These are phyloP conservation scores for Acanthosoma haemorrhoidale DNA, from an alignment of 2,888 invertebrate species.

Conservation along the genomic window DNA sequence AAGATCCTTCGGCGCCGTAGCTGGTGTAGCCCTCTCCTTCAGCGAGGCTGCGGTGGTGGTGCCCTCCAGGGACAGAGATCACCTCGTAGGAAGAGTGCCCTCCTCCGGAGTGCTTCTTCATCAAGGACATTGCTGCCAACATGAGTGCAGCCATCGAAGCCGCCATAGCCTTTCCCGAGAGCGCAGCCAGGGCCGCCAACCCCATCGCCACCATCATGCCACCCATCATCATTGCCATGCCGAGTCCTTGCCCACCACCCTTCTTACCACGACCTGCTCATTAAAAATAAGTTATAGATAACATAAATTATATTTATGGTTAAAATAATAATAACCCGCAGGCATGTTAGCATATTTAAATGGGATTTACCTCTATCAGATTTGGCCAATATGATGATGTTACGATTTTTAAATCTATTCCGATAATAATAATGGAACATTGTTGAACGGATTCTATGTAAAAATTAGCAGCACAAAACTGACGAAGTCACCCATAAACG, in stretches of 20 bases:
- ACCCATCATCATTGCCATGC: conserved; percentile 40
- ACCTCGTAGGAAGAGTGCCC: conserved; percentile 35
- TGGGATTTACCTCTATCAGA: too few species aligned
- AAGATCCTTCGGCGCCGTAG: background rate
- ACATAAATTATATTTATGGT: too few species aligned
- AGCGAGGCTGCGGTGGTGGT: conserved; percentile 23
- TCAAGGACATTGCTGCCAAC: conserved; percentile 39
- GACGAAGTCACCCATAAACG: too few species aligned
- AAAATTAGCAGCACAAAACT: too few species aligned
- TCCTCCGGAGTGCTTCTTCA: conserved; percentile 32
- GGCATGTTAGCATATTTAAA: too few species aligned
- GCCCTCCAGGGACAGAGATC: conserved; percentile 28
- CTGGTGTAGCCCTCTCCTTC: too few species aligned
- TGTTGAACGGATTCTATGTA: too few species aligned
- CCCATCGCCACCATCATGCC: conserved; percentile 41
- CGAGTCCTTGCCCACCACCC: conserved; percentile 24
- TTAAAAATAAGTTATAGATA: background rate
- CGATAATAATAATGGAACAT: too few species aligned
- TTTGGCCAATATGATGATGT: too few species aligned
- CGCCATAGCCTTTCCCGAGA: conserved; percentile 42
- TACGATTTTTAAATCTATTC: too few species aligned
- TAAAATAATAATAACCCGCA: too few species aligned
- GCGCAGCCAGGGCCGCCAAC: conserved; percentile 41
- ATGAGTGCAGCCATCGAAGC: conserved; percentile 41
- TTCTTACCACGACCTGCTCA: conserved; percentile 28